Percentiles rank a stretch among this genome's conserved stretches.
phyloP scores from a whole-genome alignment of 2,888 invertebrate genomes.

The Autographa gamma region DNA sequence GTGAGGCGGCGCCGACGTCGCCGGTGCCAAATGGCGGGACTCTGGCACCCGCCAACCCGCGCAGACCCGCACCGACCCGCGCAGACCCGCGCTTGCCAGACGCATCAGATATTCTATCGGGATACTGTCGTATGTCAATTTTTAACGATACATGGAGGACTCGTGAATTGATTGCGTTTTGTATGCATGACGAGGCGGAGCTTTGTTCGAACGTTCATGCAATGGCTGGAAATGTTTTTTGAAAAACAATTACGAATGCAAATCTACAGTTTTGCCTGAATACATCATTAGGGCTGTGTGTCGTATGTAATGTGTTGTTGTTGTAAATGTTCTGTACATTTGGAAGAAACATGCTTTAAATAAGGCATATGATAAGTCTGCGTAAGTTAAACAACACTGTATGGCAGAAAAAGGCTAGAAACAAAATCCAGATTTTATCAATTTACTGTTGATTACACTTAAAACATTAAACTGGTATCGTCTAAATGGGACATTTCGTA shows the following conservation, averaged over 20 bases:
- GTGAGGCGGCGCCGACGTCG: constrained; percentile 21
- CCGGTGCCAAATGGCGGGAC: constrained; percentile 33
- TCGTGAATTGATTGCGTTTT: constrained; percentile 5
- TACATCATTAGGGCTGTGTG: too few relatives aligned
- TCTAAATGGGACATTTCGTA: constrained; percentile 25
- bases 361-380: too few relatives aligned
- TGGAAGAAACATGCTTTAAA: too few relatives aligned
- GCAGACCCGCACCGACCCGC: background rate
- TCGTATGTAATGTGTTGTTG: too few relatives aligned
- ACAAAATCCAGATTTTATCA: too few relatives aligned
- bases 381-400: too few relatives aligned
- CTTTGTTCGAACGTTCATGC: background rate
- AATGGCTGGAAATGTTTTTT: background rate
- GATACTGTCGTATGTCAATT: constrained; percentile 12
- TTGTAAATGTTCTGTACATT: too few relatives aligned
- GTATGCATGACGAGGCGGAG: constrained; percentile 1
- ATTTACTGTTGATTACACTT: too few relatives aligned
- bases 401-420: too few relatives aligned
- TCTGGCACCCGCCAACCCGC: background rate
- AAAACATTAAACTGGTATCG: background rate
- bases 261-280: background rate
- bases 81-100: constrained; percentile 16
- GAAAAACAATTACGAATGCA: background rate
- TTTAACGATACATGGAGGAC: constrained; percentile 15
- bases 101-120: constrained; percentile 33